Base-by-base conservation (phyloP, 2,888 invertebrate genomes). In the Drosophila nigricruria region DNA sequence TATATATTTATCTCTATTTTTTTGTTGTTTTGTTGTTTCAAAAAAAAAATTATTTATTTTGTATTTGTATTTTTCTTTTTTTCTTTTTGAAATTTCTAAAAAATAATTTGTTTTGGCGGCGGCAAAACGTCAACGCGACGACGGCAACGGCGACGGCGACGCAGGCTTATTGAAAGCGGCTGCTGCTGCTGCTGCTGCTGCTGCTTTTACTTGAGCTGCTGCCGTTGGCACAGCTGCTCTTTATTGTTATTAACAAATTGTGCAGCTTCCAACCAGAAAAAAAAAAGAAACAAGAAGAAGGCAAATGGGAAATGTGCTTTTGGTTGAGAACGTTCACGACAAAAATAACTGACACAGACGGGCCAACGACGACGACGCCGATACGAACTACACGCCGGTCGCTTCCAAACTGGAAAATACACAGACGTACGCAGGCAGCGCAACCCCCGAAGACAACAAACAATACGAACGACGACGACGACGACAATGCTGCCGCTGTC, bases 341-440 rank as follows among this genome's bases (percentile, higher is more conserved):
- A 47, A 58, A 57, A 66, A 76, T 60, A 76, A 57, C 65, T 56
- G 63, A 67, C 72, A 73, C 79, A 77, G 47, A 73, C 56, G 56
- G 42, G 56, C 42, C 62, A 49, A 67, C 72, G 71, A 89, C 91
- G 82, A 82, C 91, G 82, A 82, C 79, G 82, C 80, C 91, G 93
- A 92, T 91, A 92, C 91, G 92, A 92, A 93, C 92, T 91, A 90
- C 92, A 92, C 93, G 93, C 93, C 93, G 93, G 93, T 93, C 93
- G 92, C 91, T 92, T 92, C 86, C 91, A 90, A 92, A 93, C 93
- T 93, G 93, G 92, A 92, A 92, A 89, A 91, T 90, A 92, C 91
- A 92, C 90, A 92, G 80, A 91, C 88, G 89, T 80, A 87, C 79
- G 82, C 82, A 84, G 75, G 67, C 76, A 72, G 73, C 72, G 73